Conservation (phyloP, 1,140 invertebrate species). For the Dermatophagoides farinae region DNA sequence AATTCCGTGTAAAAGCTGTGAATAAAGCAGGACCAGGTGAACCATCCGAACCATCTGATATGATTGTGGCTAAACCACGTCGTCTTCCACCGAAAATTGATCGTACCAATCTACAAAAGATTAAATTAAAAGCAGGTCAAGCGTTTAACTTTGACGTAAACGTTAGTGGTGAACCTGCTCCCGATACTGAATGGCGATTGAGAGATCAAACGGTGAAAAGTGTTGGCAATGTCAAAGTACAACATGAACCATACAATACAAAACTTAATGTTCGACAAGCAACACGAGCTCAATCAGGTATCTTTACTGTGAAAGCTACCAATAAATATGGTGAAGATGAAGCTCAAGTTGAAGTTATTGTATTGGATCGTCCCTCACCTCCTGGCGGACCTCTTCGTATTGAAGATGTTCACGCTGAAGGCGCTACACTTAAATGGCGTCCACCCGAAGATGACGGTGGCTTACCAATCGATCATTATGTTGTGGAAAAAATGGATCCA, state of each 20-base stretch:
- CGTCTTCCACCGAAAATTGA: constrained; percentile 63
- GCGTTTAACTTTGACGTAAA: constrained; percentile 76
- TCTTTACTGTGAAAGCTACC: constrained; percentile 65
- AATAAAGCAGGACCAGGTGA: constrained; percentile 87
- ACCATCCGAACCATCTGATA: constrained; percentile 37
- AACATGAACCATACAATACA: constrained; percentile 37
- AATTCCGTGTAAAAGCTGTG: constrained; percentile 67
- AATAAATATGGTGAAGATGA: constrained; percentile 78
- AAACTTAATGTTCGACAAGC: constrained; percentile 57
- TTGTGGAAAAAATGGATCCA: constrained; percentile 88
- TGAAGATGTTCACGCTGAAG: constrained; percentile 71
- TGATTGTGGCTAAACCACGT: constrained; percentile 33
- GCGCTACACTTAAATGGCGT: constrained; percentile 81
- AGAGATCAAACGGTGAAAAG: constrained; percentile 32
- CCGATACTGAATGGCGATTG: constrained; percentile 71
- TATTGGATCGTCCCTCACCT: constrained; percentile 27
- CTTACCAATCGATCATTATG: constrained; percentile 76
- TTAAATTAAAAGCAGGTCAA: constrained; percentile 75
- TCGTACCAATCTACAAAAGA: constrained; percentile 57
- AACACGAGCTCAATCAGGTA: constrained; percentile 67
- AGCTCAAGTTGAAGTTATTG: constrained; percentile 69
- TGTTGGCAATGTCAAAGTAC: constrained; percentile 31
- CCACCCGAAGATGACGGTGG: constrained; percentile 90
- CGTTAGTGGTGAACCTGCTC: constrained; percentile 85
- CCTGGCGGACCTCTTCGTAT: constrained; percentile 36